Base-by-base conservation (phyloP, 92 coral and sea anemone genomes). In the Muricea muricata region DNA sequence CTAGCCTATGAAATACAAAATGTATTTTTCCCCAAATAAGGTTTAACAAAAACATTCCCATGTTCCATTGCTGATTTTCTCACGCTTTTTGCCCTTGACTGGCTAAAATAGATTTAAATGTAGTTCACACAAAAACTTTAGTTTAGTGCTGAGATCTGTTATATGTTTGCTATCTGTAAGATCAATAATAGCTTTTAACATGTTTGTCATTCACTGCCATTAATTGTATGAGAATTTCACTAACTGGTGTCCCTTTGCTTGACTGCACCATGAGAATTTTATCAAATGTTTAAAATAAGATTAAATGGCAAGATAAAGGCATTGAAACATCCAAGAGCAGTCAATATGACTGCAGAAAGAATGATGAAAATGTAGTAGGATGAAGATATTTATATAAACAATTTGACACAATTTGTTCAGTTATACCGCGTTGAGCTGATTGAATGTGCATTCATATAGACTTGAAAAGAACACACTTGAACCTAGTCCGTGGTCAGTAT, bases 281-380 rank as follows among this genome's bases (percentile, higher is more conserved):
- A 20, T 52, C 60, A 52, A 52, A 0, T 52, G 60, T 52, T 52
- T 52, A 18, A 52, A 52, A 52, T 52, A 52, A 9, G 60, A 52
- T 52, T 52, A 52, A 20, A 18, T 52, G 60, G 20, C 60, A 52
- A 52, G 60, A 52, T 52, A 52, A 52, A 52, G 26, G 15, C 79
- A 73, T 72, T 72, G 3, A 35, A 24, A 73, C 79, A 73, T 41
- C n/a, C 6, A 41, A 39, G 24, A 6, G 56, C 21, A 73, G 56
- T 73, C 58, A 39, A 73, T 15, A 6, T 50, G 58, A 26, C 58
- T 73, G 56, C 57, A 15, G 11, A 18, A 50, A 73, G 34, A 14
- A 73, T 73, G 57, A 42, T 46, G 70, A 63, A 63, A 73, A 42
- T 73, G 79, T 18, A 24, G 30, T 73, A 25, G 9, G 75, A 33